phyloP scores from a whole-genome alignment of 1,140 invertebrate genomes.

The Drepana arcuata region DNA sequence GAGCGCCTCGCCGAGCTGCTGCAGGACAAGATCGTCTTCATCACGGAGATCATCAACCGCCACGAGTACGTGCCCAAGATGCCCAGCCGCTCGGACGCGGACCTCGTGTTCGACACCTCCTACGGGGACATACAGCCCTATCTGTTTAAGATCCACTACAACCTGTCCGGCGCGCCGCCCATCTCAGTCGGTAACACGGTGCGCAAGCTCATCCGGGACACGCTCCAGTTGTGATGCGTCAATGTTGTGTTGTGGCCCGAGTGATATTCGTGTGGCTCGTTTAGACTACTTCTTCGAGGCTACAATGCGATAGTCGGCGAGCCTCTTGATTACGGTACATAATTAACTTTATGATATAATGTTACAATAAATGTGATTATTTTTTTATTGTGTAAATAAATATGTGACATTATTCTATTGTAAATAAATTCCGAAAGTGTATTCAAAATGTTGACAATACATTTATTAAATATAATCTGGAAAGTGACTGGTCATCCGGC shows the following conservation, averaged over 20 bases:
- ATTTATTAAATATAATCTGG: too few relatives aligned
- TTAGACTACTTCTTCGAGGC: too few relatives aligned
- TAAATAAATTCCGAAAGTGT: constrained; percentile 11
- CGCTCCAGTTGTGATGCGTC: constrained; percentile 80
- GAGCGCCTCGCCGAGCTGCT: constrained; percentile 93
- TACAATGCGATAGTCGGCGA: too few relatives aligned
- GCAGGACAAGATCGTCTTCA: constrained; percentile 93
- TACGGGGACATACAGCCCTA: constrained; percentile 96
- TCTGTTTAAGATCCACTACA: constrained; percentile 90
- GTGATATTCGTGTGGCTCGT: too few relatives aligned
- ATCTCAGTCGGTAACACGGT: constrained; percentile 88
- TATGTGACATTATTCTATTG: constrained; percentile 19
- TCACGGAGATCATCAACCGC: constrained; percentile 95
- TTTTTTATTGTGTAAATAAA: constrained; percentile 33
- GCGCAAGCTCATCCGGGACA: constrained; percentile 92
- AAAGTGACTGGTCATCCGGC: too few relatives aligned
- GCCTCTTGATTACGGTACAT: too few relatives aligned
- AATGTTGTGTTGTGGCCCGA: constrained; percentile 9
- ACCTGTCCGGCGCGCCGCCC: constrained; percentile 79
- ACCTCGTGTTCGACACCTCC: constrained; percentile 94
- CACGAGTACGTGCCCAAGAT: constrained; percentile 97
- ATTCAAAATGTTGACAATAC: constrained; percentile 13
- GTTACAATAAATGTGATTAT: constrained; percentile 36
- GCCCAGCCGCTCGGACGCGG: constrained; percentile 92
- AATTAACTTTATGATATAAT: too few relatives aligned